Evolutionary conservation across 2,888 invertebrate genomes (phyloP).

Genomic region (Cinara cedri): DNA sequence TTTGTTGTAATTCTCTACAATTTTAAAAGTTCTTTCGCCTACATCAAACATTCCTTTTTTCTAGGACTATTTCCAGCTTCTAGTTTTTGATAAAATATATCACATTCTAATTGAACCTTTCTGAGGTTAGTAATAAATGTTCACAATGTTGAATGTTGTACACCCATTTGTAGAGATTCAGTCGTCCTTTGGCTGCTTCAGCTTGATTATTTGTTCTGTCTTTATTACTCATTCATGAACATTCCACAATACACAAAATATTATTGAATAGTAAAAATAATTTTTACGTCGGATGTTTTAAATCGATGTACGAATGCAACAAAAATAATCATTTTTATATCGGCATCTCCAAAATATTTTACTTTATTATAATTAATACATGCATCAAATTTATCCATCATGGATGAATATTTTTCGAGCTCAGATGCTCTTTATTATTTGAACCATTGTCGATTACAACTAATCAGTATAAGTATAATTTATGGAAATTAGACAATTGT

Average conservation of each 20-base stretch:
- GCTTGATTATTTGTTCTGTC: neutral
- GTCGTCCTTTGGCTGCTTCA: neutral
- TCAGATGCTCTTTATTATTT: neutral
- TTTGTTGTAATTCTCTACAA: neutral
- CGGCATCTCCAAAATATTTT: constrained; percentile 1
- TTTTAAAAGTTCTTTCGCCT: neutral
- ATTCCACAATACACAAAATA: too few species aligned
- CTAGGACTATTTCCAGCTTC: constrained; percentile 7
- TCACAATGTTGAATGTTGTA: too few species aligned
- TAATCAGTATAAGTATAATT: neutral
- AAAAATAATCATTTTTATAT: neutral
- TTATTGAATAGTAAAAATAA: too few species aligned
- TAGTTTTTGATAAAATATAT: neutral
- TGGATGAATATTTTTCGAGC: constrained; percentile 1
- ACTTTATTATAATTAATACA: constrained; percentile 7
- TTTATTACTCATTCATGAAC: too few species aligned
- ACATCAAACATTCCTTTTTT: neutral
- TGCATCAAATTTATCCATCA: neutral
- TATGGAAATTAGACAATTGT: neutral
- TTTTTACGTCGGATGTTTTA: too few species aligned
- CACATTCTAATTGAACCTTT: neutral
- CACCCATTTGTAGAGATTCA: neutral
- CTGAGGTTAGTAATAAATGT: neutral
- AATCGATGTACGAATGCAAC: neutral
- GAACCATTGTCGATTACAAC: neutral